Evolutionary conservation across 2,888 invertebrate genomes (phyloP), one percentile per base, ranked within the genome.

Genomic region (Phlogophora meticulosa): DNA sequence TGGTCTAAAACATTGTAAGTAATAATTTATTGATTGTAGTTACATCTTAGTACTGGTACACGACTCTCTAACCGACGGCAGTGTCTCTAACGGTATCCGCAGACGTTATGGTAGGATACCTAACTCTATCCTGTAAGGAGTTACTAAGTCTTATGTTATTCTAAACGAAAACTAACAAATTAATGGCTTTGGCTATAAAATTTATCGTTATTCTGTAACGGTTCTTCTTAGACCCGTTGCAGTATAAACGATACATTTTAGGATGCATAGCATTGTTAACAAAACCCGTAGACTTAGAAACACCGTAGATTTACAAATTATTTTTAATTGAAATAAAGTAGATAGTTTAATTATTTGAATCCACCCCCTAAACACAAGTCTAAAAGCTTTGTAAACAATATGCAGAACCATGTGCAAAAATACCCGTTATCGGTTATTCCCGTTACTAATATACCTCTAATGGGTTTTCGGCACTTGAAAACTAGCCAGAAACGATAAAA

Each of bases 401-500:
- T 75, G 78, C 66, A 74, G 69, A 69, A 71, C 74, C 55, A 64
- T 60, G 82, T 84, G 88, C 90, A 88, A 91, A 91, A 90, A 88
- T 89, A 89, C 68, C 76, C 77, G 67, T 82, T 91, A 92, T 92
- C 90, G 76, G 88, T 90, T 91, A 92, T 90, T 90, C 88, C 87
- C 88, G 88, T 87, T 89, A 87, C 88, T 90, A 91, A 93, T 92
- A 91, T 87, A 84, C 88, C 90, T 88, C 92, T 94, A 94, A 95
- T 95, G 94, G 93, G 83, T 88, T 92, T 92, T 91, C 88, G 85
- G 88, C 93, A 94, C 95, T 95, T 94, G 95, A 95, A 90, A 93
- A 94, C 94, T 94, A 92, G 93, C 93, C 94, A 93, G 92, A 91
- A 91, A 88, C 89, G 94, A 94, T 94, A 94, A 93, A 92, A 87